Evolutionary conservation across 1,140 invertebrate genomes (phyloP).

Genomic region (Mamestra configurata): DNA sequence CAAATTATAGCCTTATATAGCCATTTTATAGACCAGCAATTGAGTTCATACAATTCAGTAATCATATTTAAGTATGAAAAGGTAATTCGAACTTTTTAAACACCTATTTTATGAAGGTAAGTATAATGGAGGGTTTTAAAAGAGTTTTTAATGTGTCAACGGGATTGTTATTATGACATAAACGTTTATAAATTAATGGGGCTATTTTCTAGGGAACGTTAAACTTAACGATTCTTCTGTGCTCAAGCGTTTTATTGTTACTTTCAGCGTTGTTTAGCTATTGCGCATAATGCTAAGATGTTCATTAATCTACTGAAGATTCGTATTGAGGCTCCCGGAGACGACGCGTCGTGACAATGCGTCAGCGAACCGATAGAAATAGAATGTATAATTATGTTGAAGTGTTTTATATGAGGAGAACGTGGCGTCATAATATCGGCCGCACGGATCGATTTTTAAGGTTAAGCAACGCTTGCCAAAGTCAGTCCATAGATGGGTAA

Average conservation of each 20-base stretch:
- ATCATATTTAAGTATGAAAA: conserved; percentile 11
- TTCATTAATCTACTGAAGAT: too few species aligned
- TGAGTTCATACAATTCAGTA: conserved; percentile 32
- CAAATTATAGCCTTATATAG: conserved; percentile 37
- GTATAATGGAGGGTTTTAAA: conserved; percentile 8
- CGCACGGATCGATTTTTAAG: too few species aligned
- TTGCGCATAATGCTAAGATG: too few species aligned
- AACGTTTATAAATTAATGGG: conserved; percentile 21
- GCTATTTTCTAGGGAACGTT: not conserved
- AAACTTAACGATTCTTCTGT: not conserved
- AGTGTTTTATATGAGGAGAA: too few species aligned
- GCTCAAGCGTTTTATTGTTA: not conserved
- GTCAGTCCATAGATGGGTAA: too few species aligned
- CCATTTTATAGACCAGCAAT: conserved; percentile 36
- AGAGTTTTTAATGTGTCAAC: conserved; percentile 32
- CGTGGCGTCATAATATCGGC: too few species aligned
- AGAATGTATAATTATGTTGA: too few species aligned
- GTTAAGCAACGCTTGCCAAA: too few species aligned
- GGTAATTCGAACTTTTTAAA: conserved; percentile 23
- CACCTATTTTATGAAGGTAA: conserved; percentile 3
- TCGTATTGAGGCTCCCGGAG: too few species aligned
- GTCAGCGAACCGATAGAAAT: too few species aligned
- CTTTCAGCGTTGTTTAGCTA: too few species aligned
- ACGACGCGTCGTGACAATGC: too few species aligned
- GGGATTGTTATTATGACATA: not conserved